Percentiles rank a stretch among this genome's conserved stretches.
Evolutionary conservation across 2,797 vertebrate species (phyloP).

Genomic region (Aplochiton taeniatus): DNA sequence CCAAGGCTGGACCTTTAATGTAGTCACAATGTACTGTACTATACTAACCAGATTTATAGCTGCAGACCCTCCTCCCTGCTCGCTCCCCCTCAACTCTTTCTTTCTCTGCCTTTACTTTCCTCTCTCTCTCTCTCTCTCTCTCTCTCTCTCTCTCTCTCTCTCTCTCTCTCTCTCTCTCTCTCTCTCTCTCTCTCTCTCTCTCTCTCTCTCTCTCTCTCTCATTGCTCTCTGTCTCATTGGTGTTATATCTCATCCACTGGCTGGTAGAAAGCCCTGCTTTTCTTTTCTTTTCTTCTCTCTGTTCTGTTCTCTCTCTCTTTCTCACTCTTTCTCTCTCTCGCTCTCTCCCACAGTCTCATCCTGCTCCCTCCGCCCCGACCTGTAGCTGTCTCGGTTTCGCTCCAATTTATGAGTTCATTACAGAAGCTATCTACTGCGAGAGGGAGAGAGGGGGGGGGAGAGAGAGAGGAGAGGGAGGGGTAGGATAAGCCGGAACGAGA

Average conservation of each 20-base stretch:
- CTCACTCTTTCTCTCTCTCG: constrained; percentile 55
- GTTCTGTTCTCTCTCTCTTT: constrained; percentile 29
- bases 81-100: constrained; percentile 21
- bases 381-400: constrained; percentile 78
- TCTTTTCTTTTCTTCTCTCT: constrained; percentile 50
- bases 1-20: constrained; percentile 91
- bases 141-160: constrained; percentile 22
- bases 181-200: neutral
- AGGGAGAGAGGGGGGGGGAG: constrained; percentile 7
- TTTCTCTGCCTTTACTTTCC: constrained; percentile 54
- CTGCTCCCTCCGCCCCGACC: constrained; percentile 47
- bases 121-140: constrained; percentile 3
- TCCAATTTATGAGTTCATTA: constrained; percentile 84
- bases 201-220: neutral
- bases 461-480: constrained; percentile 26
- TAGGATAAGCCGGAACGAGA: no score
- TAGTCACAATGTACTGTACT: constrained; percentile 72
- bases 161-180: neutral
- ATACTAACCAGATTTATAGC: constrained; percentile 72
- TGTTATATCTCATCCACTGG: constrained; percentile 21
- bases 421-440: constrained; percentile 59
- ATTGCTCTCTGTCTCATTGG: neutral
- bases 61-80: constrained; percentile 30
- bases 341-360: constrained; percentile 47
- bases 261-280: constrained; percentile 35